Percentiles rank a stretch among this genome's conserved stretches.
These are phyloP conservation scores for Tympanuchus pallidicinctus DNA, from an alignment of 2,113 vertebrate genomes.

Conservation along the genomic window DNA sequence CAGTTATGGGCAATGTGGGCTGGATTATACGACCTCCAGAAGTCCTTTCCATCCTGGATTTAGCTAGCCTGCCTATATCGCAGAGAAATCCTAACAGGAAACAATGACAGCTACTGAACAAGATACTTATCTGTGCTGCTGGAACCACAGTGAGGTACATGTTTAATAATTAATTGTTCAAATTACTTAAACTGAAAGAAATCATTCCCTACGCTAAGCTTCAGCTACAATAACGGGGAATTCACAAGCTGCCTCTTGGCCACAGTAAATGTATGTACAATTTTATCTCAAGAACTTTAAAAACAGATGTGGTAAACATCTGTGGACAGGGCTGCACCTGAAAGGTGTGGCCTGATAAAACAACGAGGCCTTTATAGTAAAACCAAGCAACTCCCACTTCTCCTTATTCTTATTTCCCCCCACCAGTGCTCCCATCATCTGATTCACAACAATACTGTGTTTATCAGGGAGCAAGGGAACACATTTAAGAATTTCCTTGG, in stretches of 20 bases:
- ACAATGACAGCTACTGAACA: background rate
- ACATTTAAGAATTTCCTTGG: background rate
- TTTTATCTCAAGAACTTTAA: background rate
- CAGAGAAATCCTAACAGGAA: background rate
- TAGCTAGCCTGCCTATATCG: background rate
- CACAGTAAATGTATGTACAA: accelerated
- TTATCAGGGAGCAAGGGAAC: background rate
- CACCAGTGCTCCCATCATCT: background rate
- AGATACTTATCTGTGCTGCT: background rate
- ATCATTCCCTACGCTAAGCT: background rate
- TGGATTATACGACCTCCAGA: slow-evolving; percentile 11
- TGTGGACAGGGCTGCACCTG: background rate
- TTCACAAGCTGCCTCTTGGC: background rate
- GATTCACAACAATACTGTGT: background rate
- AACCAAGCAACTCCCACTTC: background rate
- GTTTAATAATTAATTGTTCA: background rate
- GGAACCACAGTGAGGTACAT: background rate
- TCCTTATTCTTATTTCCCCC: background rate
- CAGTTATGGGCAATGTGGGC: background rate
- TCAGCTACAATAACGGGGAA: background rate
- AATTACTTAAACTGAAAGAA: background rate
- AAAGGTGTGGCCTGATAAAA: background rate
- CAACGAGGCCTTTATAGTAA: background rate
- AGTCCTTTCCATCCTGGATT: slow-evolving; percentile 6
- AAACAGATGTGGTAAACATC: background rate